Percentiles rank a stretch among this genome's conserved stretches.
Evolutionary conservation across 2,113 vertebrate genomes (phyloP).

Genomic region (Montifringilla adamsi): DNA sequence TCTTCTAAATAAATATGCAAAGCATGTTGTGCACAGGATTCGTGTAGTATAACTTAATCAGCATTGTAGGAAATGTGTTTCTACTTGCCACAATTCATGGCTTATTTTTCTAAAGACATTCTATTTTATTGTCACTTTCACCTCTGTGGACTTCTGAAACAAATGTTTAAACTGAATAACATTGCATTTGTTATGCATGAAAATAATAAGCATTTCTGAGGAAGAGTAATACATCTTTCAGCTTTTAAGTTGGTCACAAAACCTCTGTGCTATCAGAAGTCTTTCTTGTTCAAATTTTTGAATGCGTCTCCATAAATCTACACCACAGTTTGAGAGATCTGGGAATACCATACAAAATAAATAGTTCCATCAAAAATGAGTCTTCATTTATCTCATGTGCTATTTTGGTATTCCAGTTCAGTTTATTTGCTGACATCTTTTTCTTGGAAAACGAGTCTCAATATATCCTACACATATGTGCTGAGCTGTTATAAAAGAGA

Average conservation of each 20-base stretch:
- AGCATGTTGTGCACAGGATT: background rate
- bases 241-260: background rate
- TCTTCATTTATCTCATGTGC: background rate
- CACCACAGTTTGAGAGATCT: background rate
- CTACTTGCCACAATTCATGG: background rate
- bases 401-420: background rate
- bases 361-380: background rate
- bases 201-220: background rate
- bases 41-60: background rate
- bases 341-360: background rate
- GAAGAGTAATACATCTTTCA: background rate
- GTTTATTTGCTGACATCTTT: background rate
- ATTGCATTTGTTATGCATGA: background rate
- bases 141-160: background rate
- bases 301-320: background rate
- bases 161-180: background rate
- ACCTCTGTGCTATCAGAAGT: background rate
- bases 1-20: background rate
- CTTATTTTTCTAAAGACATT: background rate
- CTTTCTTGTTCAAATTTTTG: background rate
- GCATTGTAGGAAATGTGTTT: background rate
- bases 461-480: background rate
- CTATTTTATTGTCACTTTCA: background rate
- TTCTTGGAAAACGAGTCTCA: background rate
- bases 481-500: background rate